A percentile compares a stretch with the other conserved stretches of the same genome.
Conservation (phyloP, 2,113 vertebrate species). For the Thalassarche chlororhynchos region DNA sequence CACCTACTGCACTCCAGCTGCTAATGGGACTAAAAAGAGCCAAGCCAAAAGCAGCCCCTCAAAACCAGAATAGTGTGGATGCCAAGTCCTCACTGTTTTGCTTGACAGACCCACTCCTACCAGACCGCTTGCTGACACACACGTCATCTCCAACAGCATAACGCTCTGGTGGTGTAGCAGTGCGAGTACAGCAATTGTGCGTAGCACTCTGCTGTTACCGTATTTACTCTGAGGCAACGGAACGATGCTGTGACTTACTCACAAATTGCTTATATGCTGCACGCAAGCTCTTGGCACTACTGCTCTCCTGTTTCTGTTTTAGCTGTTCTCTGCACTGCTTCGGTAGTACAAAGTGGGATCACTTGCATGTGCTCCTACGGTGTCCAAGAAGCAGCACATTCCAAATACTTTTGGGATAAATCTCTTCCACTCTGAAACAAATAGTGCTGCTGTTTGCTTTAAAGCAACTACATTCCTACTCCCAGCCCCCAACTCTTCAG, state of each 20-base stretch:
- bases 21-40: neutral
- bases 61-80: neutral
- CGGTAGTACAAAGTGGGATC: neutral
- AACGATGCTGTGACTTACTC: neutral
- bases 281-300: neutral
- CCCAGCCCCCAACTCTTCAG: neutral
- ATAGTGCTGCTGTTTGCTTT: neutral
- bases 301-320: neutral
- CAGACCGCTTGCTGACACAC: neutral
- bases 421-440: neutral
- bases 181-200: neutral
- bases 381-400: neutral
- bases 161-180: neutral
- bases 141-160: neutral
- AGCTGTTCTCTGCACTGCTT: neutral
- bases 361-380: accelerated
- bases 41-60: neutral
- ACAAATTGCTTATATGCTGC: neutral
- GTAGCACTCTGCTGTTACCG: neutral
- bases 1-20: slow-evolving; percentile 4
- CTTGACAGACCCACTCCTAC: neutral
- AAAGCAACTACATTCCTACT: neutral
- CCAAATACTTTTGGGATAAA: neutral
- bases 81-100: neutral
- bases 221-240: neutral